These are phyloP conservation scores for zebrafish (Danio rerio) DNA, from an alignment of 2,113 vertebrate species.

Conservation along the genomic window DNA sequence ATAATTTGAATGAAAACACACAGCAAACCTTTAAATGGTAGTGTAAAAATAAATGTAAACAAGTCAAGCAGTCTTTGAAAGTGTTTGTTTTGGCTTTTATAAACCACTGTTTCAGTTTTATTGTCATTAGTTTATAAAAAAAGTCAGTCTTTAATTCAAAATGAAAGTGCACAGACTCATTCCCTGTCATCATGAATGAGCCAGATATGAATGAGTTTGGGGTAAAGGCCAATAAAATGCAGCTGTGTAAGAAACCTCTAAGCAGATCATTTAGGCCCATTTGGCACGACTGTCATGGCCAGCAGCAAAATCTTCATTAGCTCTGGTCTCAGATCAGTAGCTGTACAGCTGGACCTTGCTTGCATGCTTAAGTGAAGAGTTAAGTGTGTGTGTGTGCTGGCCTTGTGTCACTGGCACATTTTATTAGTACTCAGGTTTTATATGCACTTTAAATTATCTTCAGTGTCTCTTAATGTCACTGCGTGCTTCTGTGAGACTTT, in stretches of 20 bases:
- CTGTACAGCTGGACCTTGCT: neutral
- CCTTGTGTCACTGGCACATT: conserved; percentile 7
- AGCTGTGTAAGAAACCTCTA: neutral
- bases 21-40: too few species aligned
- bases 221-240: neutral
- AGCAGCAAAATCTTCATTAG: neutral
- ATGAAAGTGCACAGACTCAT: too few species aligned
- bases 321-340: conserved; percentile 7
- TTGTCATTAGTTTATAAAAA: neutral
- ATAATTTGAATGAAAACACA: too few species aligned
- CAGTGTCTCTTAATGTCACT: neutral
- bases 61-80: too few species aligned
- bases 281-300: neutral
- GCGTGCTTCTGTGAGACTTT: neutral
- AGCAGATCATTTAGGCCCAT: neutral
- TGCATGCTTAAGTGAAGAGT: neutral
- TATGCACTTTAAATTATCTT: conserved; percentile 21
- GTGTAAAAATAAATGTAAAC: too few species aligned
- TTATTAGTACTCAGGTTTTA: conserved; percentile 14
- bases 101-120: neutral
- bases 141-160: neutral
- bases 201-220: neutral
- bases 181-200: neutral
- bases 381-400: neutral
- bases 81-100: too few species aligned